Percentiles rank a stretch among this genome's conserved stretches.
phyloP scores from a whole-genome alignment of 2,888 invertebrate genomes.

The Hesperia comma region DNA sequence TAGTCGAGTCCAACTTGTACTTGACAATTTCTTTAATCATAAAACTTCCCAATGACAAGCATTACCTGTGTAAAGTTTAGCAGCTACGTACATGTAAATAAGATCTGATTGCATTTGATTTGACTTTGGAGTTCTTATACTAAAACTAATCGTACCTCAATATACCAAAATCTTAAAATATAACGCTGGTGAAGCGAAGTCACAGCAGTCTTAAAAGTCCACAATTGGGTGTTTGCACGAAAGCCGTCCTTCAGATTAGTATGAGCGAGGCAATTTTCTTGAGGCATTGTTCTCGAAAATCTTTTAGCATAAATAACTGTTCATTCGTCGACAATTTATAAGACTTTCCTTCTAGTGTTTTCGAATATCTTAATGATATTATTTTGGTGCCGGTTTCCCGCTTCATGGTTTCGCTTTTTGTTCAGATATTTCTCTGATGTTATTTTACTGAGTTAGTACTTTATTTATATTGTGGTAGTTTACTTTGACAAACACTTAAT shows the following conservation, averaged over 20 bases:
- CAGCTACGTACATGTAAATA: too few relatives aligned
- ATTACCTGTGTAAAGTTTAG: too few relatives aligned
- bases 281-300: slow-evolving; percentile 16
- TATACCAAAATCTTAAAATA: too few relatives aligned
- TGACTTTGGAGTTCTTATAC: too few relatives aligned
- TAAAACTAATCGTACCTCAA: too few relatives aligned
- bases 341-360: slow-evolving; percentile 2
- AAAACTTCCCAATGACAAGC: too few relatives aligned
- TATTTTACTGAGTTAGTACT: background rate
- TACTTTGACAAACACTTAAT: too few relatives aligned
- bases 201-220: background rate
- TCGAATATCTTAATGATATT: slow-evolving; percentile 12
- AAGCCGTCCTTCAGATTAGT: slow-evolving; percentile 1
- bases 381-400: slow-evolving; percentile 4
- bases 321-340: slow-evolving; percentile 9
- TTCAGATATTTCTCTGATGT: background rate
- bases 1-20: too few relatives aligned
- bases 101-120: too few relatives aligned
- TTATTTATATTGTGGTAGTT: too few relatives aligned
- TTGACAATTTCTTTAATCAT: too few relatives aligned
- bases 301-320: slow-evolving; percentile 18
- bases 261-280: slow-evolving; percentile 19
- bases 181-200: too few relatives aligned
- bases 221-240: background rate
- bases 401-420: background rate